Conservation (phyloP, 2,113 vertebrate genomes). For the Cyanoliseus patagonus region DNA sequence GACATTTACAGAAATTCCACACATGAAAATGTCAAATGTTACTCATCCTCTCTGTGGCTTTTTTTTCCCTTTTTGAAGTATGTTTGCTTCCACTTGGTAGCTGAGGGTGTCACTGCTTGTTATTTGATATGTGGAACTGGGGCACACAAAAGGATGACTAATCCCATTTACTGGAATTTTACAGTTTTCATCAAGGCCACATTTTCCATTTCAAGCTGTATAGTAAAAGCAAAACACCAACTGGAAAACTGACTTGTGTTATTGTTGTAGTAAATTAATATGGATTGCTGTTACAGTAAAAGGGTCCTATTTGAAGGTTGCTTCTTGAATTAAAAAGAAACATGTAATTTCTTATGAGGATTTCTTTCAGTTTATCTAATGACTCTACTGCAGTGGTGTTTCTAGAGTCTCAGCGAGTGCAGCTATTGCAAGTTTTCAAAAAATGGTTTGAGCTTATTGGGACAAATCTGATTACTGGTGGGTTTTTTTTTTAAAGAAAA, state of each 20-base stretch:
- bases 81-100: conserved; percentile 73
- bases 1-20: conserved; percentile 60
- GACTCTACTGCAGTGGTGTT: background rate
- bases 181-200: conserved; percentile 71
- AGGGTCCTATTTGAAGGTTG: background rate
- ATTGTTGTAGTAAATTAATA: conserved; percentile 44
- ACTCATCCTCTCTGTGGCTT: conserved; percentile 62
- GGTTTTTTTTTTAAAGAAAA: background rate
- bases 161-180: conserved; percentile 79
- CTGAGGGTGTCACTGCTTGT: conserved; percentile 69
- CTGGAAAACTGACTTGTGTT: conserved; percentile 33
- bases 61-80: conserved; percentile 60
- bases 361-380: background rate
- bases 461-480: background rate
- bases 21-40: conserved; percentile 78
- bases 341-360: background rate
- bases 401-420: background rate
- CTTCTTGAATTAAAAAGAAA: conserved; percentile 34
- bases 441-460: background rate
- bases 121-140: conserved; percentile 71
- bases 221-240: conserved; percentile 62
- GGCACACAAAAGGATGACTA: conserved; percentile 76
- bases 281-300: conserved; percentile 12
- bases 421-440: background rate
- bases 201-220: conserved; percentile 74